Percentiles rank a stretch among this genome's conserved stretches.
These are phyloP conservation scores for Lepisosteus oculatus DNA, from an alignment of 2,113 vertebrate genomes.

Conservation along the genomic window DNA sequence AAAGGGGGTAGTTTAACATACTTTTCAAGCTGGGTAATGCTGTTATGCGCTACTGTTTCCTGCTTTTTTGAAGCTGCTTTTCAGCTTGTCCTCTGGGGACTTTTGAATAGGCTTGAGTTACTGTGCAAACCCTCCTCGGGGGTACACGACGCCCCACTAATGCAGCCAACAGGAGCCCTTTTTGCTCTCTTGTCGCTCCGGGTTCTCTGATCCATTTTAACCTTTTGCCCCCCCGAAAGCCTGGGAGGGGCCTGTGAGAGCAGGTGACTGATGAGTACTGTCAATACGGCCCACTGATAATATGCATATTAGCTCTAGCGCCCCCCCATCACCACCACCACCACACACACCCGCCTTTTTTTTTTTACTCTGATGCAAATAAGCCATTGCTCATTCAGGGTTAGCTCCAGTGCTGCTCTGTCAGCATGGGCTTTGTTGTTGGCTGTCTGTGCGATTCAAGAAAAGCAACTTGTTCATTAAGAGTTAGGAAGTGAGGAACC, in stretches of 20 bases:
- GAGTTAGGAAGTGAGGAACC: background rate
- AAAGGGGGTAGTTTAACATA: slow-evolving; percentile 2
- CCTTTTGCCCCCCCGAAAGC: slow-evolving; percentile 67
- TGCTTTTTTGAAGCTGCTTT: slow-evolving; percentile 56
- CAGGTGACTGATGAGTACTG: slow-evolving; percentile 80
- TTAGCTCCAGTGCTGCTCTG: slow-evolving; percentile 43
- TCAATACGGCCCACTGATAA: slow-evolving; percentile 64
- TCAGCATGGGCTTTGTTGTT: slow-evolving; percentile 71
- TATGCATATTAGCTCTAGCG: slow-evolving; percentile 69
- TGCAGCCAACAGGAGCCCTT: slow-evolving; percentile 53
- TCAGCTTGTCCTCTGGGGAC: slow-evolving; percentile 60
- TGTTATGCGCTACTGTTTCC: slow-evolving; percentile 29
- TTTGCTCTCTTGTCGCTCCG: slow-evolving; percentile 66
- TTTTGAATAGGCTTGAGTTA: slow-evolving; percentile 63
- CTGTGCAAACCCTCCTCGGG: slow-evolving; percentile 51
- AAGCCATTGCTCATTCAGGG: slow-evolving; percentile 65
- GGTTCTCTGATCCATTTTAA: slow-evolving; percentile 69
- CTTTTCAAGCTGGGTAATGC: slow-evolving; percentile 24
- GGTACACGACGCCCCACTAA: slow-evolving; percentile 50
- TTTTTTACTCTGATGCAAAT: slow-evolving; percentile 68
- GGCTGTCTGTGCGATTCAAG: slow-evolving; percentile 30
- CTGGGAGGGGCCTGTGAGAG: slow-evolving; percentile 64
- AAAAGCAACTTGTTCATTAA: slow-evolving; percentile 12
- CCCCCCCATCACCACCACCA: slow-evolving; percentile 38
- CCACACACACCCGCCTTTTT: slow-evolving; percentile 39